These are phyloP conservation scores for Menidia beryllina DNA, from an alignment of 2,113 vertebrate species.

Conservation along the genomic window DNA sequence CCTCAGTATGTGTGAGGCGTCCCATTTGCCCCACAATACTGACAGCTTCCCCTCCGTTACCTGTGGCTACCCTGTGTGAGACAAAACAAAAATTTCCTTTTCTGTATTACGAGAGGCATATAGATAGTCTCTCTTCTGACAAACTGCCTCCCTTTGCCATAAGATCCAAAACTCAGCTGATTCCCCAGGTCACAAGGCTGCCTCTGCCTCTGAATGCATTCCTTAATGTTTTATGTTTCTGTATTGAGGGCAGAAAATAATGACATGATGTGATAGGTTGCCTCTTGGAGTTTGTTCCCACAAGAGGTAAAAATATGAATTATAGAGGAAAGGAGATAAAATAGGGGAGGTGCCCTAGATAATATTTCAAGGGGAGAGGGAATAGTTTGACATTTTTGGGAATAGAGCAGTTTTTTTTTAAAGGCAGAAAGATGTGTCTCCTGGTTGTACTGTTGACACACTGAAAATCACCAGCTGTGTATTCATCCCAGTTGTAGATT, in stretches of 20 bases:
- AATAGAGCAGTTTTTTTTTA: conserved; percentile 11
- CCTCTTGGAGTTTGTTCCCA: conserved; percentile 49
- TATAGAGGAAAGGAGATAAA: conserved; percentile 46
- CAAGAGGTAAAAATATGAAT: conserved; percentile 63
- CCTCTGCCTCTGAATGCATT: conserved; percentile 52
- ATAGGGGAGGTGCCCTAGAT: conserved; percentile 5
- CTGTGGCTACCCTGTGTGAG: conserved; percentile 65
- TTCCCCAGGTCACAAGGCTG: conserved; percentile 58
- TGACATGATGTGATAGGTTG: conserved; percentile 55
- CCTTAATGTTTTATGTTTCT: conserved; percentile 55
- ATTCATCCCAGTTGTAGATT: neutral
- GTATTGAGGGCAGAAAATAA: conserved; percentile 48
- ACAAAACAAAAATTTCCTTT: conserved; percentile 50
- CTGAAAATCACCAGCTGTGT: neutral
- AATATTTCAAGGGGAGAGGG: conserved; percentile 22
- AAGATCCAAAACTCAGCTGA: conserved; percentile 51
- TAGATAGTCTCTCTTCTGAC: conserved; percentile 62
- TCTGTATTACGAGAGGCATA: conserved; percentile 38
- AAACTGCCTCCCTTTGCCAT: conserved; percentile 59
- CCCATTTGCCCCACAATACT: conserved; percentile 19
- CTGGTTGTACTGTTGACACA: neutral
- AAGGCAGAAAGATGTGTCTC: neutral
- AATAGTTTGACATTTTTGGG: conserved; percentile 22
- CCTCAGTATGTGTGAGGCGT: conserved; percentile 32
- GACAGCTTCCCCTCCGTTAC: conserved; percentile 57